These are phyloP conservation scores for Phlogophora meticulosa DNA, from an alignment of 2,888 invertebrate genomes.

Conservation along the genomic window DNA sequence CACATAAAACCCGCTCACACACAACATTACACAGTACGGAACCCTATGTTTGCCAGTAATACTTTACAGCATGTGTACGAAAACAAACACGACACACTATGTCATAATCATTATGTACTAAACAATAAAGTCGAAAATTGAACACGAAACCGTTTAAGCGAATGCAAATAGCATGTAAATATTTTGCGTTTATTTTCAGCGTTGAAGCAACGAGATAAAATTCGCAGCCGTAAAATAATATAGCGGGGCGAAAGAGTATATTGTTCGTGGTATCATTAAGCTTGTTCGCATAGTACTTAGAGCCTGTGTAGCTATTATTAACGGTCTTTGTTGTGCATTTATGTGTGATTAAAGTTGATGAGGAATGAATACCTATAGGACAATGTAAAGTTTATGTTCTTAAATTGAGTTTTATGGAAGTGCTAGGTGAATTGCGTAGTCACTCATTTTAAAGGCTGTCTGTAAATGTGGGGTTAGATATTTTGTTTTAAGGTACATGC, in stretches of 20 bases:
- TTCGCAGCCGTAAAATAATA: constrained; percentile 83
- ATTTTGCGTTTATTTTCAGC: constrained; percentile 81
- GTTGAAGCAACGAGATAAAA: constrained; percentile 83
- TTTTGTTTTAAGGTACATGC: constrained; percentile 3
- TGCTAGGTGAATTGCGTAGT: constrained; percentile 42
- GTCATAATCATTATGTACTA: constrained; percentile 65
- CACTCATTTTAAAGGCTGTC: constrained; percentile 16
- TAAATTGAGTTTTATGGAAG: constrained; percentile 59
- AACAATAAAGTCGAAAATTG: constrained; percentile 75
- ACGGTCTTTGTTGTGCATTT: constrained; percentile 71
- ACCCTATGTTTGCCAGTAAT: constrained; percentile 83
- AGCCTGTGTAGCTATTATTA: constrained; percentile 65
- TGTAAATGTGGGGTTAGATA: constrained; percentile 11
- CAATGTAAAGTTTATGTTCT: constrained; percentile 65
- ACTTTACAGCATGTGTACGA: constrained; percentile 79
- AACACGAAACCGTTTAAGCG: constrained; percentile 66
- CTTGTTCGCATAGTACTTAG: constrained; percentile 75
- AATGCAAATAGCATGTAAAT: constrained; percentile 79
- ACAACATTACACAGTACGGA: constrained; percentile 79
- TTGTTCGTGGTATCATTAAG: constrained; percentile 79
- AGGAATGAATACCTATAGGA: constrained; percentile 67
- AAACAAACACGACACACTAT: constrained; percentile 68
- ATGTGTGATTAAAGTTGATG: constrained; percentile 75
- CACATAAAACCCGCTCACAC: constrained; percentile 81
- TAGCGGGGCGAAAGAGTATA: constrained; percentile 78